phyloP scores from a whole-genome alignment of 1,140 invertebrate species.

The Acyrthosiphon pisum region DNA sequence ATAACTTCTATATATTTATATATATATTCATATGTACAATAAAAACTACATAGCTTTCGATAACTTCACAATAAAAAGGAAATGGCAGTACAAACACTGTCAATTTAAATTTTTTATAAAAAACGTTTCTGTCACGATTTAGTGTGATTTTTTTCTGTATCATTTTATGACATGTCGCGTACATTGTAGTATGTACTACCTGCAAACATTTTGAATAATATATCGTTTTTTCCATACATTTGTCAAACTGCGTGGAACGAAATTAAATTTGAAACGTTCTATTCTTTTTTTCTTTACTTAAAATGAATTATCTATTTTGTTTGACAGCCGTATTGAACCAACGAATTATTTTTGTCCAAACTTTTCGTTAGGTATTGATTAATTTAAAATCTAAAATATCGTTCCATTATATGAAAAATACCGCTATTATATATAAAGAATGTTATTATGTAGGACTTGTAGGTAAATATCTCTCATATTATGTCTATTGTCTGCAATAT shows the following conservation, averaged over 20 bases:
- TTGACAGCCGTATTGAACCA: neutral
- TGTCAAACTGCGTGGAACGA: neutral
- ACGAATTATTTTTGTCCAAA: neutral
- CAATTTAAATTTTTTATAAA: neutral
- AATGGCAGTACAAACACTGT: neutral
- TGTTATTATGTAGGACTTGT: neutral
- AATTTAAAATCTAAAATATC: neutral
- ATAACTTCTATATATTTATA: neutral
- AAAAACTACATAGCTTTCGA: constrained; percentile 23
- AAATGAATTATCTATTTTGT: neutral
- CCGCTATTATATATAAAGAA: neutral
- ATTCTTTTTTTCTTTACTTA: neutral
- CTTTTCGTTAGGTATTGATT: neutral
- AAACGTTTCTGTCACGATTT: neutral
- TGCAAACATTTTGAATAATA: constrained; percentile 21
- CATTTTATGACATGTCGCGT: neutral
- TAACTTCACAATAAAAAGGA: neutral
- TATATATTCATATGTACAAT: neutral
- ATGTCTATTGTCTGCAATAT: neutral
- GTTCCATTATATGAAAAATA: neutral
- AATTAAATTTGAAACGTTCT: neutral
- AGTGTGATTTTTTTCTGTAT: neutral
- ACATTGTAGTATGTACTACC: neutral
- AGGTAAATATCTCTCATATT: neutral
- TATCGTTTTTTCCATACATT: neutral